Evolutionary conservation across 2,888 invertebrate species (phyloP), one percentile per base, ranked within the genome.

Genomic region (Aphidius colemani): DNA sequence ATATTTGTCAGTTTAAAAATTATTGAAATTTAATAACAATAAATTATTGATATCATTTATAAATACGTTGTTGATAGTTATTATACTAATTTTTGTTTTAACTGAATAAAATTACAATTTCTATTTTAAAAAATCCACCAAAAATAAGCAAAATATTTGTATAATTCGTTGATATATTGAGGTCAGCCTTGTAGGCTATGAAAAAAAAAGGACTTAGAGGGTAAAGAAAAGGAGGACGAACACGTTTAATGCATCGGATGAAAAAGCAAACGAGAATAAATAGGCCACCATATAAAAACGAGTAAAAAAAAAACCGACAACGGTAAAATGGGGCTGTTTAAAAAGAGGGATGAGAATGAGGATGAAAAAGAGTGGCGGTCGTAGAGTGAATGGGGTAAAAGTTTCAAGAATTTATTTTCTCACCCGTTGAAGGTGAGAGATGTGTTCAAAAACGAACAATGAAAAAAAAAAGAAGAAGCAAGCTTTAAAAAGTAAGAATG

Each of bases 361-460:
- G 30, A 30, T 30, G 5, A 30, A n/a, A 39, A 11, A 8, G 39
- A 10, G 39, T 6, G n/a, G 40, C 39, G 11, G 13, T 30, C 18
- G 10, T 6, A 30, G 44, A 56, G 41, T 18, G 44, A 44, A 13
- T 10, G 51, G 59, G 50, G 43, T 49, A 43, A 59, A 43, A 59
- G 30, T 51, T 30, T 44, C 10, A 41, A 43, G 44, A 59, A 59
- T 59, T 59, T 59, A 59, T 59, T 59, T 50, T 51, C n/a, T 5
- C 30, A 30, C 30, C 44, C 51, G 10, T 18, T 56, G 44, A 44
- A 7, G 53, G 7, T 56, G 44, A 18, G 55, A 7, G 44, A 44
- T 56, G 55, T 56, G 55, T 56, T 56, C 30, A 18, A 18, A 43
- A 30, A 51, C 30, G 50, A 18, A 59, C 59, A 59, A 51, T 59